Evolutionary conservation across 2,888 invertebrate genomes (phyloP), one percentile per base, ranked within the genome.

Genomic region (Microctonus hyperodae): DNA sequence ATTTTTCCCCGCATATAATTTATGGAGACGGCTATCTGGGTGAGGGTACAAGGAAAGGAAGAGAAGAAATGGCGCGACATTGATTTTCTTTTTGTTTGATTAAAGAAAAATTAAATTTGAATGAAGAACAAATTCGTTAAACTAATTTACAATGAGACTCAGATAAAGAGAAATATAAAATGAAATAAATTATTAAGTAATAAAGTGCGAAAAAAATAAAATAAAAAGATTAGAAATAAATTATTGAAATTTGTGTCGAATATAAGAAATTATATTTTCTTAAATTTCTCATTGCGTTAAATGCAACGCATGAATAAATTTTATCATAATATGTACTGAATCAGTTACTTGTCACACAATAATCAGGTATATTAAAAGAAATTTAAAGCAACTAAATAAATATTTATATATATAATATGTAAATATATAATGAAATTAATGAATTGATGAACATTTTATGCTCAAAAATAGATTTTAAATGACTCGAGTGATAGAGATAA

Each of bases 401-500:
- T 31, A 40, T 48, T 31, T 6, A 22, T 13, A 33, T 59, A 48
- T 25, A 25, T 31, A 40, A 23, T 20, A 51, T 0, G 20, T 23
- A 51, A 11, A n/a, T n/a, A n/a, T n/a, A n/a, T n/a, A n/a, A n/a
- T n/a, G 22, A 22, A 16, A 51, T 2, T 25, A 25, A 28, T 13
- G 25, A 55, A 16, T 55, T 33, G 20, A n/a, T 33, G 31, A 55
- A 55, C 20, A 28, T 55, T 16, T 20, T 0, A 33, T 16, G 2
- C 7, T 55, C 33, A 33, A 55, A n/a, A n/a, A 9, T 28, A n/a
- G 28, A 68, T 57, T 64, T 37, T 57, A 69, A 67, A 67, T 51
- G 53, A 67, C 61, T 64, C 55, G 23, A 67, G n/a, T n/a, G 64
- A 64, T 65, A 25, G 40, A 62, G 48, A 51, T 78, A 75, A 77